Conservation (phyloP, 1,140 invertebrate genomes). For the Coptotermes formosanus region DNA sequence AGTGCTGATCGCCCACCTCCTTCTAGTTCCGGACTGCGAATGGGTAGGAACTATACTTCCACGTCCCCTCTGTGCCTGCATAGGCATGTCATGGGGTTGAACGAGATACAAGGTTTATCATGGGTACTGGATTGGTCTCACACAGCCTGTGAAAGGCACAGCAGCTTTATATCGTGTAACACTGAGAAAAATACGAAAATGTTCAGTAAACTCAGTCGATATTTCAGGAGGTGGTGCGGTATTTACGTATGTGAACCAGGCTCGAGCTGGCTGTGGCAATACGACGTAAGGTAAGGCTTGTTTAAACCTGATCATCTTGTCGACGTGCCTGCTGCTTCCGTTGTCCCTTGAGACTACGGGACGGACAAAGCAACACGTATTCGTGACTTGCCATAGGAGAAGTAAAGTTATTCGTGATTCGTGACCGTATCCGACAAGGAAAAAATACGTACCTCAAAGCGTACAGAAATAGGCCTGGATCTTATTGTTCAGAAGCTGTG, state of each 20-base stretch:
- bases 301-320: background rate
- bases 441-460: background rate
- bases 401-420: conserved; percentile 5
- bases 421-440: background rate
- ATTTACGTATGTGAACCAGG: background rate
- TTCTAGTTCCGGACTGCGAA: too few species aligned
- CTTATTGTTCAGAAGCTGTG: background rate
- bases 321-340: background rate
- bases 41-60: too few species aligned
- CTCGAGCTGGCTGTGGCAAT: background rate
- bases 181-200: too few species aligned
- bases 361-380: background rate
- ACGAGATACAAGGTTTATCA: too few species aligned
- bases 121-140: too few species aligned
- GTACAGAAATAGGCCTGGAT: background rate
- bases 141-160: too few species aligned
- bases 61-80: too few species aligned
- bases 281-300: background rate
- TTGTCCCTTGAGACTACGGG: background rate
- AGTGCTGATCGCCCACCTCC: too few species aligned
- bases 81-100: too few species aligned
- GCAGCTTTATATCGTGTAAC: too few species aligned
- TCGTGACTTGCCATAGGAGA: conserved; percentile 1
- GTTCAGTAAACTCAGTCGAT: too few species aligned
- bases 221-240: too few species aligned